phyloP scores from a whole-genome alignment of 2,888 invertebrate genomes.

The Euplagia quadripunctaria region DNA sequence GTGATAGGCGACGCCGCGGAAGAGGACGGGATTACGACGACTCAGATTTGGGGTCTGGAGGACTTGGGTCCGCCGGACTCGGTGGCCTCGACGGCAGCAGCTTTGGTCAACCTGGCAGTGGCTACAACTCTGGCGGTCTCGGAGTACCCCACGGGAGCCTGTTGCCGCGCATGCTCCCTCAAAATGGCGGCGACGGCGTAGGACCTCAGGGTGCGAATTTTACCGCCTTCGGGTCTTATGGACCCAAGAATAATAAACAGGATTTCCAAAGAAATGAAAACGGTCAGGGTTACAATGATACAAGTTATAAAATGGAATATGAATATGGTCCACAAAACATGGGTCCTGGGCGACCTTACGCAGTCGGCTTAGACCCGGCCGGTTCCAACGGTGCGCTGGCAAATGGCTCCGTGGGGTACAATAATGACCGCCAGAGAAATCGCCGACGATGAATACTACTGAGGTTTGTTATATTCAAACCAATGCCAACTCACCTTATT shows the following conservation, averaged over 20 bases:
- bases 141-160: conserved; percentile 81
- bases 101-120: conserved; percentile 64
- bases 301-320: conserved; percentile 63
- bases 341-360: conserved; percentile 76
- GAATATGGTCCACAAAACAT: conserved; percentile 72
- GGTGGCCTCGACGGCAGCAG: conserved; percentile 66
- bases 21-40: conserved; percentile 78
- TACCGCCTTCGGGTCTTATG: conserved; percentile 82
- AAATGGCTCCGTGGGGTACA: conserved; percentile 84
- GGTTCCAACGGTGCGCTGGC: conserved; percentile 73
- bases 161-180: conserved; percentile 82
- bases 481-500: conserved; percentile 79
- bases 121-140: conserved; percentile 79
- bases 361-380: conserved; percentile 63
- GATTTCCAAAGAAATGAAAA: conserved; percentile 55
- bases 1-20: conserved; percentile 79
- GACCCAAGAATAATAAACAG: conserved; percentile 69
- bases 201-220: conserved; percentile 79
- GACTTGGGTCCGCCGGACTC: conserved; percentile 63
- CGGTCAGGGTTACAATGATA: conserved; percentile 61
- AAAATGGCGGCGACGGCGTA: conserved; percentile 65
- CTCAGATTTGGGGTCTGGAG: conserved; percentile 58
- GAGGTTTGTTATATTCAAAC: conserved; percentile 86
- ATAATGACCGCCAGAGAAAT: conserved; percentile 85
- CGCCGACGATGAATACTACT: conserved; percentile 81